Base-by-base conservation (phyloP, 2,113 vertebrate species). In the Anarhynchus alexandrinus region DNA sequence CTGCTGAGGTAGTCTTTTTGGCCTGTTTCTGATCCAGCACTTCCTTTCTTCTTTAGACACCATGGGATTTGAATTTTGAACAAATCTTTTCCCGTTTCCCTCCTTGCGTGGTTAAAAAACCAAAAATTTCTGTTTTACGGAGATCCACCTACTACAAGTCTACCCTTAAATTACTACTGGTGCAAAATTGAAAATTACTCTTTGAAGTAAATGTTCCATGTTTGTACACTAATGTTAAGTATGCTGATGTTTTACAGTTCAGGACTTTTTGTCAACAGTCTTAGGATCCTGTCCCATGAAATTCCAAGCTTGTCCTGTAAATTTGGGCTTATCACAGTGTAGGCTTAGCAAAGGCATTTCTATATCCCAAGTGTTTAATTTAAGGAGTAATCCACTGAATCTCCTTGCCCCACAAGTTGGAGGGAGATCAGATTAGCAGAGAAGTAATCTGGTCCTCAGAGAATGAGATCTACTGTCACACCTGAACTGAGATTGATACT, bases 1-100 rank as follows among this genome's bases (percentile, higher is more conserved):
- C 92, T 92, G 86, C 95, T 95, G 96, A 92, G 55, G 69, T 54
- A 83, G 87, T 47, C 58, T 42, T 74, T 65, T 82, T 87, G 80
- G 80, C 38, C 34, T 78, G 14, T 83, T 95, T 67, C 67, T 93
- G 72, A 93, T 88, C 38, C 72, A 94, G 72, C 30, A 12, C 51
- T 79, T 92, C 88, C 38, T 43, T 64, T 6, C 62, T 74, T 25
- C 57, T 90, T 54, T 64, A 86, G 66, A 82, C 34, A 78, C 25
- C 13, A 7, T 26, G 27, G n/a, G 47, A 82, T 84, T 42, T 79
- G 64, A 76, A 52, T 29, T 90, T 72, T 77, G 67, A 78, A 71
- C 42, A 51, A 57, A 30, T 32, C 12, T 88, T 83, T 83, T 36
- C 26, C 40, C 8, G 4, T 10, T 70, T 73, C 10, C 18, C 11